Conservation (phyloP, 2,797 vertebrate genomes). For the Varecia variegata region DNA sequence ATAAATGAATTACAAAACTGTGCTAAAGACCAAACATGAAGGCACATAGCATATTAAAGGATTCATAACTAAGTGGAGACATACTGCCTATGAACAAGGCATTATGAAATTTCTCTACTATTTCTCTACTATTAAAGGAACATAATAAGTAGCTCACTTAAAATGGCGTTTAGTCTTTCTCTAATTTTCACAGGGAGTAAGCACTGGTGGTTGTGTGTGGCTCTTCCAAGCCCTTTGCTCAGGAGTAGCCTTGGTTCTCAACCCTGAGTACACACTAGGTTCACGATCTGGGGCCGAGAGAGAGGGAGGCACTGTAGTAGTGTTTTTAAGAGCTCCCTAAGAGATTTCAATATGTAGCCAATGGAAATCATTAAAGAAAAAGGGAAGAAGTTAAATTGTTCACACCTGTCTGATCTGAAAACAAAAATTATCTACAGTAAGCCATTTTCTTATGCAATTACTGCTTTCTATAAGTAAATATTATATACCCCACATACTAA, state of each 20-base stretch:
- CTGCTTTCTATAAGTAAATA: neutral
- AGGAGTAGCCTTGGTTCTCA: neutral
- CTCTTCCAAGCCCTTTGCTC: neutral
- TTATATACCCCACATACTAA: neutral
- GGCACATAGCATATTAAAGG: neutral
- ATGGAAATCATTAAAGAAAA: neutral
- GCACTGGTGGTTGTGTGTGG: neutral
- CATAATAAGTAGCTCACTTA: neutral
- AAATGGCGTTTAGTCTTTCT: neutral
- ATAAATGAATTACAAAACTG: neutral
- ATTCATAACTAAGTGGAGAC: constrained; percentile 1
- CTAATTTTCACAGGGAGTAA: neutral
- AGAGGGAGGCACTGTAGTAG: neutral
- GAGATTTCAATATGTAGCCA: neutral
- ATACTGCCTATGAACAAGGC: neutral
- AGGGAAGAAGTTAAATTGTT: neutral
- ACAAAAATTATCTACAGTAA: neutral
- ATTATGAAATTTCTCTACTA: neutral
- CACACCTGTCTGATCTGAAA: neutral
- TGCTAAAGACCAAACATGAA: neutral
- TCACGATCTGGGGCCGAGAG: neutral
- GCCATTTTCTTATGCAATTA: neutral
- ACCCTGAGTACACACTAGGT: neutral
- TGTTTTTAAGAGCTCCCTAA: neutral
- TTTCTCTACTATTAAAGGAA: neutral